A percentile compares a stretch with the other conserved stretches of the same genome.
phyloP scores from a whole-genome alignment of 2,113 vertebrate genomes.

The Muntiacus reevesi region DNA sequence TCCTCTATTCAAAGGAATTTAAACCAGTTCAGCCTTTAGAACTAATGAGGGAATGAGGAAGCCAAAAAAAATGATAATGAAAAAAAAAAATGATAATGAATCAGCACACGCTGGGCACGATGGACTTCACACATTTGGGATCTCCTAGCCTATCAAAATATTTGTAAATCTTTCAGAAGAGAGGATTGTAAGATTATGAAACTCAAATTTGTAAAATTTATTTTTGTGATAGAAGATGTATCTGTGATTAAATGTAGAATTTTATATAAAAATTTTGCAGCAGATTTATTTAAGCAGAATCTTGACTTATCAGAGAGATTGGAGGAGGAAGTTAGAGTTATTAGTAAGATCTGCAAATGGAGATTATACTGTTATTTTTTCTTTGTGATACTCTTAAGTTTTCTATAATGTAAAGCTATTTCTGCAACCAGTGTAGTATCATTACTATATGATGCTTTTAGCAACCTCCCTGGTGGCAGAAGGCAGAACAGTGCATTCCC shows the following conservation, averaged over 20 bases:
- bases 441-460: conserved; percentile 35
- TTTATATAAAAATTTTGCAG: background rate
- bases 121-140: background rate
- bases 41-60: background rate
- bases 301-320: background rate
- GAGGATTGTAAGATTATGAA: background rate
- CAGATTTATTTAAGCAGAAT: background rate
- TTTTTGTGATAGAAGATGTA: background rate
- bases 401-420: conserved; percentile 46
- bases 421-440: conserved; percentile 31
- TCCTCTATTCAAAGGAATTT: background rate
- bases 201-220: background rate
- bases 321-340: background rate
- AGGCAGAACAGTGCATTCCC: conserved; percentile 12
- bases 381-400: background rate
- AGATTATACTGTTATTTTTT: background rate
- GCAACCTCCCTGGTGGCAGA: background rate
- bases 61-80: background rate
- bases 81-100: background rate
- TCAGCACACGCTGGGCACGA: background rate
- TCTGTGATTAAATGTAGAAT: background rate
- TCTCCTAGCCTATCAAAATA: background rate
- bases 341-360: background rate
- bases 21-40: background rate
- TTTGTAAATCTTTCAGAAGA: background rate